Percentiles rank a stretch among this genome's conserved stretches.
Conservation (phyloP, 2,113 vertebrate genomes). For the Pyrgilauda ruficollis region DNA sequence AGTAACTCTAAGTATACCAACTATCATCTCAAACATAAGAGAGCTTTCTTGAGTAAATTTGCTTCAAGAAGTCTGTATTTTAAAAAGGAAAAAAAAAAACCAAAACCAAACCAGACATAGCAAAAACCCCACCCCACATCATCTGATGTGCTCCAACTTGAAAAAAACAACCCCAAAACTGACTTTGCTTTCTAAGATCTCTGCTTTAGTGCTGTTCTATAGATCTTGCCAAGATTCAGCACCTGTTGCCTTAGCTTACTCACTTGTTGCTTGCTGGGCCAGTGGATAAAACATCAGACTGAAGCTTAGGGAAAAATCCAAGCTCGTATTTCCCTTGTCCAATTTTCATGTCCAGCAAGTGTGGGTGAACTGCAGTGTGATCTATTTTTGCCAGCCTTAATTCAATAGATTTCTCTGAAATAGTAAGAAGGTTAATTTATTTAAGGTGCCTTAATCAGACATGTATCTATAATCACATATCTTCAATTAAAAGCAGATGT, state of each 20-base stretch:
- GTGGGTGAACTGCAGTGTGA: slow-evolving; percentile 94
- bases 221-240: neutral
- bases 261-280: slow-evolving; percentile 97
- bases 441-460: neutral
- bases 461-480: neutral
- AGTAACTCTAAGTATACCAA: neutral
- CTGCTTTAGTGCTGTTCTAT: neutral
- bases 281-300: slow-evolving; percentile 92
- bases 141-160: neutral
- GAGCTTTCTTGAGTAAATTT: neutral
- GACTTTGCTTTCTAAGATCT: neutral
- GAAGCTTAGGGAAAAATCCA: slow-evolving; percentile 95
- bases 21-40: neutral
- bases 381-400: slow-evolving; percentile 93
- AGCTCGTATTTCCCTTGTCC: slow-evolving; percentile 97
- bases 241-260: slow-evolving; percentile 33
- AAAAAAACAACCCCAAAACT: neutral
- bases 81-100: neutral
- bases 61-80: neutral
- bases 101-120: neutral
- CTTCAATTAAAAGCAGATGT: neutral
- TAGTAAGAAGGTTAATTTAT: neutral
- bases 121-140: neutral
- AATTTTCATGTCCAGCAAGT: slow-evolving; percentile 98
- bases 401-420: slow-evolving; percentile 93